These are phyloP conservation scores for Epinotia demarniana DNA, from an alignment of 2,888 invertebrate species.

Conservation along the genomic window DNA sequence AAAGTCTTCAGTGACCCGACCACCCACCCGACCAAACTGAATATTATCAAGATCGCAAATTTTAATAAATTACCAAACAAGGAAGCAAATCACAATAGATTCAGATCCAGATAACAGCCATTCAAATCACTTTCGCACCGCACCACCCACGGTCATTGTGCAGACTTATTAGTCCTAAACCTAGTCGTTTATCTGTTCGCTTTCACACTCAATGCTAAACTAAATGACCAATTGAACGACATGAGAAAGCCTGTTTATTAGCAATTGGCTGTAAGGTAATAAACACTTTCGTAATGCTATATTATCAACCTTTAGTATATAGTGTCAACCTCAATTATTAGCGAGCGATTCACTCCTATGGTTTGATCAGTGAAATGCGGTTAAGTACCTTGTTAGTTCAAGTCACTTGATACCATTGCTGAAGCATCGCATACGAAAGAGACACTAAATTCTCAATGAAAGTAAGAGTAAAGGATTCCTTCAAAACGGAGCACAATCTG, in stretches of 20 bases:
- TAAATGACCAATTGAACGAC: conserved; percentile 63
- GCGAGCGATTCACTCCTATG: conserved; percentile 22
- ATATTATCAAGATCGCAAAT: conserved; percentile 14
- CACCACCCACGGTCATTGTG: conserved; percentile 70
- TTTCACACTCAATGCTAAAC: conserved; percentile 63
- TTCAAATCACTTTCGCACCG: conserved; percentile 69
- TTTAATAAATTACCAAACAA: conserved; percentile 36
- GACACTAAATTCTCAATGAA: background rate
- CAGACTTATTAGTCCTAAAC: conserved; percentile 63
- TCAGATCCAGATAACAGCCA: conserved; percentile 42
- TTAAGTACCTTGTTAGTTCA: conserved; percentile 27
- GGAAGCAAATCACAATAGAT: conserved; percentile 45
- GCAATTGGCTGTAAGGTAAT: conserved; percentile 45
- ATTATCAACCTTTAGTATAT: conserved; percentile 13
- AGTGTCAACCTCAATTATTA: conserved; percentile 32
- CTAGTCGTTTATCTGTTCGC: conserved; percentile 53
- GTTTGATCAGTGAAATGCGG: conserved; percentile 26
- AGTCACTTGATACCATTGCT: conserved; percentile 26
- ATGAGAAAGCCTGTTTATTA: conserved; percentile 56
- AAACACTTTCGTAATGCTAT: conserved; percentile 25
- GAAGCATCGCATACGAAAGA: background rate
- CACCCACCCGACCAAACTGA: background rate
- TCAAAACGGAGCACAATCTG: background rate
- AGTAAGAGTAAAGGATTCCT: background rate
- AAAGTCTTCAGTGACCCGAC: background rate